Evolutionary conservation across 1,140 invertebrate genomes (phyloP), one percentile per base, ranked within the genome.

Genomic region (Drosophila pruinosa): DNA sequence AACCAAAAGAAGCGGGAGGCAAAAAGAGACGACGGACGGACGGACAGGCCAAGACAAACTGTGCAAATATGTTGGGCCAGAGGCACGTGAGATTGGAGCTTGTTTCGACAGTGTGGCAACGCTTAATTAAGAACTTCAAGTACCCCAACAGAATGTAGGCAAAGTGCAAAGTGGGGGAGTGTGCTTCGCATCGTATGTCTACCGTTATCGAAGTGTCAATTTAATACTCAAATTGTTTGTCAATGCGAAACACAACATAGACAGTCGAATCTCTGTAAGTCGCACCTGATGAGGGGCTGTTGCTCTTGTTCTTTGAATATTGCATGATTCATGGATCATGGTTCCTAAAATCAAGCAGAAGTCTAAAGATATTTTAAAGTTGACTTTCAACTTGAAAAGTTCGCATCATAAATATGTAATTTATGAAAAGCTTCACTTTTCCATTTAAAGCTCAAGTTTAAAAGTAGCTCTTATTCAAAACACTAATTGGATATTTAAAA

Each of bases 101-200:
- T 78, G 74, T 19, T 64, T 21, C 24, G 48, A 52, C 53, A 57
- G 63, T 62, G 50, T 61, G 58, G 59, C 54, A 65, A 62, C 45
- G 28, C 65, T 80, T 76, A 85, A 86, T 85, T 85, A 76, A 77
- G 72, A 52, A 45, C 48, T 62, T 76, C 41, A 62, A 83, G 72
- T 34, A 34, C 31, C 31, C 10, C 31, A n/a, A 10, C 28, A 10
- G 31, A 1, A 3, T 10, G 19, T 6, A 7, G 10, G 17, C 4
- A 21, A n/a, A n/a, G n/a, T 43, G 8, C 39, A 5, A 15, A 45
- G 14, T 22, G 14, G 8, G n/a, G 41, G 22, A 22, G 41, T 2
- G 36, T 26, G 53, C 26, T 19, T 41, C 15, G 4, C 3, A 39
- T 17, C 7, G 53, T 41, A 14, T 28, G 12, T 24, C 2, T 15